These are phyloP conservation scores for Kryphioiulus occultus DNA, from an alignment of 2,888 invertebrate genomes.

Conservation along the genomic window DNA sequence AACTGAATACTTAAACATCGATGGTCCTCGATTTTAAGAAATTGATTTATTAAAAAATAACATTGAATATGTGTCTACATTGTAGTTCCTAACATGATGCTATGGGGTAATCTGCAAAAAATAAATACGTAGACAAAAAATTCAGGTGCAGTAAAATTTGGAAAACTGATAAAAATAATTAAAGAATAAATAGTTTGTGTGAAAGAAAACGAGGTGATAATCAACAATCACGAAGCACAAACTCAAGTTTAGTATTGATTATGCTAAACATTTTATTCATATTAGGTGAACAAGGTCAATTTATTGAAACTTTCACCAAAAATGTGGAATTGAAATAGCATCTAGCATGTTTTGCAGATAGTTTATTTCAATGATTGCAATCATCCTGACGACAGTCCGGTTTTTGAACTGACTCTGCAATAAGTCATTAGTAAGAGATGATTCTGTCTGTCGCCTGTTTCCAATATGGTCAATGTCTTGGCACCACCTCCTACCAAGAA, in stretches of 20 bases:
- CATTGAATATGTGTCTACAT: not conserved
- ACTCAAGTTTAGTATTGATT: not conserved
- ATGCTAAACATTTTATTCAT: not conserved
- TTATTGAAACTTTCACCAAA: not conserved
- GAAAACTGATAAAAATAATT: not conserved
- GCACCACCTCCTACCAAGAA: not conserved
- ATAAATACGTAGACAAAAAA: not conserved
- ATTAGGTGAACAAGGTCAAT: not conserved
- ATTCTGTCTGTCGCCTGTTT: not conserved
- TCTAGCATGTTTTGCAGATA: not conserved
- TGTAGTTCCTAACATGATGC: not conserved
- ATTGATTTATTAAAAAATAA: not conserved
- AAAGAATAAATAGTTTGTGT: not conserved
- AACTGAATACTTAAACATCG: not conserved
- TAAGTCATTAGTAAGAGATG: not conserved
- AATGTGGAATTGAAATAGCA: not conserved
- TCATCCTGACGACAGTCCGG: not conserved
- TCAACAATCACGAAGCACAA: not conserved
- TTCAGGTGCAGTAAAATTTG: not conserved
- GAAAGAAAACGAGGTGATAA: not conserved
- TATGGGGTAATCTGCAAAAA: not conserved
- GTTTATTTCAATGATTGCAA: not conserved
- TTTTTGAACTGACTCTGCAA: not conserved
- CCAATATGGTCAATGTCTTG: not conserved
- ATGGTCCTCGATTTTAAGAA: not conserved